Evolutionary conservation across 2,797 vertebrate species (phyloP).

Genomic region (Tarsius wallacei): DNA sequence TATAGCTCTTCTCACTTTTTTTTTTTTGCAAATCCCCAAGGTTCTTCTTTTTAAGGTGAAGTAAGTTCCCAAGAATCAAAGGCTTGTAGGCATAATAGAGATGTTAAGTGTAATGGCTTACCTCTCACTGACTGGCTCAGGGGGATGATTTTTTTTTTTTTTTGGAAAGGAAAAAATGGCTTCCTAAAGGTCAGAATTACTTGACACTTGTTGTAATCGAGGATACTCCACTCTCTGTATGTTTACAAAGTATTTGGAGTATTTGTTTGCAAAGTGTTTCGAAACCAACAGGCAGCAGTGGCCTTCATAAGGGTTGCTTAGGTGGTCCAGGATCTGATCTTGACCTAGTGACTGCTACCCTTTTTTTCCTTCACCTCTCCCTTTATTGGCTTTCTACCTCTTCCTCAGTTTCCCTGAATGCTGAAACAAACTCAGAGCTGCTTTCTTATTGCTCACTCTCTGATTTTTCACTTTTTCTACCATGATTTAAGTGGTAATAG

Average conservation of each 20-base stretch:
- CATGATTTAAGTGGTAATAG: neutral
- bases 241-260: neutral
- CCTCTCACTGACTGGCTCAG: neutral
- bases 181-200: neutral
- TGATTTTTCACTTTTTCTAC: neutral
- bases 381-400: neutral
- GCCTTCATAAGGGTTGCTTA: neutral
- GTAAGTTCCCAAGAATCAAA: neutral
- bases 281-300: neutral
- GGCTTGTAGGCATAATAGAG: neutral
- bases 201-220: neutral
- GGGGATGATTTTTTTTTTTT: conserved; percentile 3
- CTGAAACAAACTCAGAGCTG: neutral
- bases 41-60: conserved; percentile 7
- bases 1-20: neutral
- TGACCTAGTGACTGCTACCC: neutral
- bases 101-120: neutral
- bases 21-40: neutral
- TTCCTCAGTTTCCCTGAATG: conserved; percentile 21
- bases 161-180: neutral
- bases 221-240: neutral
- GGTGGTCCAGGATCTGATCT: neutral
- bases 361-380: neutral
- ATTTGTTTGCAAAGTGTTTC: neutral
- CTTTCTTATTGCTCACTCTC: conserved; percentile 13